Base-by-base conservation (phyloP, 92 coral and sea anemone genomes). In the Blastomussa wellsi region DNA sequence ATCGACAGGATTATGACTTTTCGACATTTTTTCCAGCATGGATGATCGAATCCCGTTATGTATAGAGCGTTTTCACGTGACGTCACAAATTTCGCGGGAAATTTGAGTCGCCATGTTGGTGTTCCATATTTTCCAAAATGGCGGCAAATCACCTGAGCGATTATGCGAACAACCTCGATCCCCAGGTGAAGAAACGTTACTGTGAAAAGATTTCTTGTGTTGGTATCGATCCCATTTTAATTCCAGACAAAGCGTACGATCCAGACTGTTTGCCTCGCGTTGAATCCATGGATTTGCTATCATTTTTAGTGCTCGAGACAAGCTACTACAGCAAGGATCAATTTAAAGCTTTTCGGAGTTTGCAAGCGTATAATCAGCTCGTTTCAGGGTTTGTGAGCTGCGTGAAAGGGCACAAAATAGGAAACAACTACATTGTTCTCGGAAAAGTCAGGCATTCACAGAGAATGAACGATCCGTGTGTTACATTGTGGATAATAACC, bases 361-460 rank as follows among this genome's bases (percentile, higher is more conserved):
- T 86, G 62, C 77, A 86, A 73, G 86, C 86, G 29, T 89, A 89
- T 83, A 86, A 86, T 35, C 91, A 88, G 72, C 74, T 88, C 37
- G 85, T 88, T 72, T 69, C 89, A 53, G 91, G 91, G 32, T 89
- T 79, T 69, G 79, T 89, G 32, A 87, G 77, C 29, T 72, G 86
- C 69, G 86, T 89, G 70, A 68, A 78, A 85, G 92, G 90, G 57
- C 84, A 84, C 7, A 33, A 69, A 39, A 44, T 89, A 51, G 82
- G 80, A 35, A 83, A 80, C 80, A 86, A 86, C 72, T 74, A 33
- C 72, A 78, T 89, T 53, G 89, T 86, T 68, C 44, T 80, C 64
- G 90, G 90, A 44, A 89, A 89, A 80, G 92, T 89, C 78, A 84
- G 90, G 41, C 90, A 78, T 84, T 84, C 91, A 5, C 85, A 84